These are phyloP conservation scores for Neostethus bicornis DNA, from an alignment of 2,797 vertebrate genomes.

Conservation along the genomic window DNA sequence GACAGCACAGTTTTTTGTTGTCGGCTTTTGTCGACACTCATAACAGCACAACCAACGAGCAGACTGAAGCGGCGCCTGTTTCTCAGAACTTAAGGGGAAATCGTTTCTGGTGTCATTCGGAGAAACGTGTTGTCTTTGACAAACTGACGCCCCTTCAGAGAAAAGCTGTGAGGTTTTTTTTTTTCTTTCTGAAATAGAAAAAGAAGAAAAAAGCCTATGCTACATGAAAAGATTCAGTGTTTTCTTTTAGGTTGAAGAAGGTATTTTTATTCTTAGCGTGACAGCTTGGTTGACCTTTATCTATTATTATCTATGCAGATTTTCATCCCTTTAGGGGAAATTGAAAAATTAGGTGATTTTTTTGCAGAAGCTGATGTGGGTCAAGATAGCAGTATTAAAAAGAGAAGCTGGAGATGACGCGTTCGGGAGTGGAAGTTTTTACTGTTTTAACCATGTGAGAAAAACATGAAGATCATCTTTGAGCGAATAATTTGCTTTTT, in stretches of 20 bases:
- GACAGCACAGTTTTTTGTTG: neutral
- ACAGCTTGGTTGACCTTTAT: constrained; percentile 12
- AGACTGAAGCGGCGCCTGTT: constrained; percentile 22
- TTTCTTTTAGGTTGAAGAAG: constrained; percentile 16
- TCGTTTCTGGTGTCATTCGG: constrained; percentile 33
- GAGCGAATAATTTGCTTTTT: neutral
- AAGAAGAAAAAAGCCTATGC: constrained; percentile 36
- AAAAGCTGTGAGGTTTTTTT: constrained; percentile 21
- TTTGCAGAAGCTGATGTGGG: constrained; percentile 3
- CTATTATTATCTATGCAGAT: constrained; percentile 19
- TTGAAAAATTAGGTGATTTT: neutral
- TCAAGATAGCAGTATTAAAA: constrained; percentile 12
- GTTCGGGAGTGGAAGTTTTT: no score
- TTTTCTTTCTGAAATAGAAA: constrained; percentile 7
- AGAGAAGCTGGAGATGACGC: no score
- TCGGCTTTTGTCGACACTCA: neutral
- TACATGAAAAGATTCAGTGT: constrained; percentile 31
- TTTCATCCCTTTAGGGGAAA: neutral
- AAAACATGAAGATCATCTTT: constrained; percentile 1
- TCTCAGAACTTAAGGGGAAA: constrained; percentile 64
- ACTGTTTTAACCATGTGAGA: no score
- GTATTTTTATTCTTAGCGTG: constrained; percentile 38
- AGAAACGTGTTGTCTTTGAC: constrained; percentile 44
- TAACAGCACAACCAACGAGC: neutral
- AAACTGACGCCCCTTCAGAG: constrained; percentile 32